Evolutionary conservation across 2,797 vertebrate species (phyloP), one percentile per base, ranked within the genome.

Genomic region (Paramormyrops hopkinsi): DNA sequence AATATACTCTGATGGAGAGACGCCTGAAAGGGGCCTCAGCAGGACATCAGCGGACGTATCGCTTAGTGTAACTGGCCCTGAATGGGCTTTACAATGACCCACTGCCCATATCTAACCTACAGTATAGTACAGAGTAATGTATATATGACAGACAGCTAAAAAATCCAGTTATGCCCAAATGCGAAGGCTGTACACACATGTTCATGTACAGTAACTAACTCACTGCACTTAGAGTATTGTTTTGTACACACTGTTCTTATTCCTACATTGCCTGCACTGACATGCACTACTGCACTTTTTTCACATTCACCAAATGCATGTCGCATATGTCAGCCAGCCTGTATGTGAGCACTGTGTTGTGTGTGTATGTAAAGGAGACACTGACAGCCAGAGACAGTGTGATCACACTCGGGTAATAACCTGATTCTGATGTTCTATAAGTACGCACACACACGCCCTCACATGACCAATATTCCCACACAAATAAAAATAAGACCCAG

Each of bases 51-150:
- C 1, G 51, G 51, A 19, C 53, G 17, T 19, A 50, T n/a, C 14
- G 17, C 19, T n/a, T 41, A 17, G 37, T 17, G 25, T 9, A 84
- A 12, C 48, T 56, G 14, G 3, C 92, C 93, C 90, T 2, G n/a
- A n/a, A 56, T 29, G 62, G 0, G 25, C 3, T 50, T 5, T 8
- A 59, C 12, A 62, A 0, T 25, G 59, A 62, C 59, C 59, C 14
- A 1, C 59, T 25, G 56, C 7, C 56, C 56, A 3, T 25, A 25
- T 62, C 56, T 25, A 62, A 25, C 59, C 59, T 25, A 8, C 7
- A 25, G 22, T 25, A 2, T 0, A 62, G n/a, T 25, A 56, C 19
- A 56, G 19, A 19, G 17, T 54, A 6, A 54, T 6, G 17, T 19
- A 54, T 6, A 2, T 6, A 19, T 54, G 53, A 54, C 17, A 19